Evolutionary conservation across 23 tunicate genomes (phyloP).

Genomic region (Ascidia mentula): DNA sequence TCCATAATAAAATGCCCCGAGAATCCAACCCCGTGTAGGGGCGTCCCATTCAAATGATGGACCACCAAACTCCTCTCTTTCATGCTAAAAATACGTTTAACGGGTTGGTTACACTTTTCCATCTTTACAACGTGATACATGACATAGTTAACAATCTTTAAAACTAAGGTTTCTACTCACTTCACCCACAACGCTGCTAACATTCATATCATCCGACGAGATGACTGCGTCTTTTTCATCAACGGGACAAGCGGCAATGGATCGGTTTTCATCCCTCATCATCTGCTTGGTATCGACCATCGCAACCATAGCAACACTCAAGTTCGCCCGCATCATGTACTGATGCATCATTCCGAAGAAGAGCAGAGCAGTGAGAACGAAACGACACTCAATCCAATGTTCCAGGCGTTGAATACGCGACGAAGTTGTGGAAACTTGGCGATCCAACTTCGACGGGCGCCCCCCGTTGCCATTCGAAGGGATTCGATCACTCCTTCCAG

Average conservation of each 20-base stretch:
- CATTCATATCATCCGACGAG: not conserved
- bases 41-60: conserved; percentile 51
- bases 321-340: conserved; percentile 62
- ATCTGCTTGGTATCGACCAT: conserved; percentile 57
- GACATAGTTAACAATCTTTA: not conserved
- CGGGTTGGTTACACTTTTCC: no score
- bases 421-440: conserved; percentile 16
- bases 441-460: not conserved
- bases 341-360: conserved; percentile 53
- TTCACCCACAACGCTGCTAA: not conserved
- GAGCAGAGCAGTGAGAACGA: conserved; percentile 44
- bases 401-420: conserved; percentile 8
- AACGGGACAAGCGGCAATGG: not conserved
- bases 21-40: conserved; percentile 54
- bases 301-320: conserved; percentile 63
- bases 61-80: not conserved
- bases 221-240: not conserved
- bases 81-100: not conserved
- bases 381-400: conserved; percentile 23
- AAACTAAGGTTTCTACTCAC: no score
- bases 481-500: not conserved
- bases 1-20: conserved; percentile 61
- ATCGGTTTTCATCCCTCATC: conserved; percentile 16
- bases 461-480: conserved; percentile 1
- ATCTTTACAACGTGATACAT: no score